Evolutionary conservation across 1,140 invertebrate species (phyloP).

Genomic region (Pectinophora gossypiella): DNA sequence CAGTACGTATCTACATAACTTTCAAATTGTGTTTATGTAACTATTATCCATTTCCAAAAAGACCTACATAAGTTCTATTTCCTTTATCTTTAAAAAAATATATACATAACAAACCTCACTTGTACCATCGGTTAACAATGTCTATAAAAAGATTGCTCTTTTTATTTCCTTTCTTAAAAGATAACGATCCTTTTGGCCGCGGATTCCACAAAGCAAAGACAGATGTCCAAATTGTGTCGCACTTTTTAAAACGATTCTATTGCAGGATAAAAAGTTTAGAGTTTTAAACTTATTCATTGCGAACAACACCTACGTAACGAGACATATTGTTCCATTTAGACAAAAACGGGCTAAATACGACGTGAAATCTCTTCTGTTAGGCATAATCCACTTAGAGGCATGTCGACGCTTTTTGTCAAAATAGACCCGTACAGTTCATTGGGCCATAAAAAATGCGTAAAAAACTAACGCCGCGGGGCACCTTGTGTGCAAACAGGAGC

Average conservation of each 20-base stretch:
- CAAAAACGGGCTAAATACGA: conserved; percentile 62
- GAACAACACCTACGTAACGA: conserved; percentile 69
- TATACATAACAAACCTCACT: too few relatives aligned
- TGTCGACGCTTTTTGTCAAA: conserved; percentile 65
- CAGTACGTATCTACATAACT: too few relatives aligned
- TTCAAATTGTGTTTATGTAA: too few relatives aligned
- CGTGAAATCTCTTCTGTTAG: conserved; percentile 57
- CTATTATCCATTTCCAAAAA: too few relatives aligned
- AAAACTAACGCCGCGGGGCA: conserved; percentile 59
- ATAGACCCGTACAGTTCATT: conserved; percentile 51
- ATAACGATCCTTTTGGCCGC: conserved; percentile 21
- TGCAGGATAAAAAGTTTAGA: conserved; percentile 43
- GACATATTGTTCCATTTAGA: conserved; percentile 48
- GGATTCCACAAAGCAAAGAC: conserved; percentile 44
- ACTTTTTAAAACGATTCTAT: conserved; percentile 30
- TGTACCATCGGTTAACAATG: too few relatives aligned
- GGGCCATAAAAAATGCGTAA: conserved; percentile 62
- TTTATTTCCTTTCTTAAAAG: conserved; percentile 19
- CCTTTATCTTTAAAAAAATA: too few relatives aligned
- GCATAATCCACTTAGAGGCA: conserved; percentile 71
- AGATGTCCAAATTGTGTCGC: conserved; percentile 52
- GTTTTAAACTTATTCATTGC: conserved; percentile 43
- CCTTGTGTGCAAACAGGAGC: conserved; percentile 44
- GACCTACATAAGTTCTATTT: too few relatives aligned
- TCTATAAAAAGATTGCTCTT: conserved; percentile 26